phyloP scores from a whole-genome alignment of 2,113 vertebrate genomes.

The Meles meles region DNA sequence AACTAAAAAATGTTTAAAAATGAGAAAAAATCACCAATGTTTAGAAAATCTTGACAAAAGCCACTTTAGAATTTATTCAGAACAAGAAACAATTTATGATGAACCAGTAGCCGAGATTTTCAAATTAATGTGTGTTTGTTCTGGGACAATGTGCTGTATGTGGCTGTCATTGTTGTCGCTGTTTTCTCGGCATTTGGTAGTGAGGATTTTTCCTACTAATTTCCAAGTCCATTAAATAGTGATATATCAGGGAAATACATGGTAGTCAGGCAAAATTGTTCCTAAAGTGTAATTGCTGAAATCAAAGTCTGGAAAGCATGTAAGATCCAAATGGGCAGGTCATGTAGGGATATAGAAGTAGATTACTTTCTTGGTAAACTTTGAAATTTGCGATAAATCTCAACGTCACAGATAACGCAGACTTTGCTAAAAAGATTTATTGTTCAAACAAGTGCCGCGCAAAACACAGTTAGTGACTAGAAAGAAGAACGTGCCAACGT shows the following conservation, averaged over 20 bases:
- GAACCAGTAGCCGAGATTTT: neutral
- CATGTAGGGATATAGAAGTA: neutral
- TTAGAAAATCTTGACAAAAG: neutral
- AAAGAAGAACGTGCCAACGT: neutral
- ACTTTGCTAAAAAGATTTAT: neutral
- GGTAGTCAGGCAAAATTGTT: neutral
- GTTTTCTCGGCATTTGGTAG: neutral
- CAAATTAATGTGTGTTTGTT: neutral
- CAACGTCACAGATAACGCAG: neutral
- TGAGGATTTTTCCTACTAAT: neutral
- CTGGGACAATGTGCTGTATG: neutral
- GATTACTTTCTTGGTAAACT: neutral
- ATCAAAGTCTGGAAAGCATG: neutral
- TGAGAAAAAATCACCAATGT: neutral
- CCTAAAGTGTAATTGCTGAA: neutral
- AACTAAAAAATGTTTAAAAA: neutral
- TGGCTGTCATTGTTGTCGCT: neutral
- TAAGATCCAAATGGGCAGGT: neutral
- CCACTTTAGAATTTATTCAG: neutral
- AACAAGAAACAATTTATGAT: neutral
- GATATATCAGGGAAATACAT: neutral
- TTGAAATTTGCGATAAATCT: neutral
- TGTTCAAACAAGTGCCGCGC: neutral
- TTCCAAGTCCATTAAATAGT: neutral
- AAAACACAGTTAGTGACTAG: neutral